Evolutionary conservation across 2,113 vertebrate species (phyloP).

Genomic region (Junco hyemalis): DNA sequence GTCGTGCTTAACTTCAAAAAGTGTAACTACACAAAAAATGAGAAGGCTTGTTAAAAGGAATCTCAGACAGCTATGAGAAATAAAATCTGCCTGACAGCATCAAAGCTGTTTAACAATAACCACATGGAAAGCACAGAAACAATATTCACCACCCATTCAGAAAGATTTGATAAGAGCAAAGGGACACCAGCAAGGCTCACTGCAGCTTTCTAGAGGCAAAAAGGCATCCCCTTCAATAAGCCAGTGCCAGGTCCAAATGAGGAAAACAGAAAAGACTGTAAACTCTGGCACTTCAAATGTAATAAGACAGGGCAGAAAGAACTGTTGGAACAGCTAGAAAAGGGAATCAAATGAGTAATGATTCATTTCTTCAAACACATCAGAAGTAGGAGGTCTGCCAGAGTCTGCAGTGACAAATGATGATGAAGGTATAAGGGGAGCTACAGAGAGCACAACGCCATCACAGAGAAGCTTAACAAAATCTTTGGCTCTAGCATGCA

Average conservation of each 20-base stretch:
- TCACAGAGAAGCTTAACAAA: not conserved
- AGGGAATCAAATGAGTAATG: not conserved
- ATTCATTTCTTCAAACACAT: constrained; percentile 30
- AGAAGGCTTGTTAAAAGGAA: constrained; percentile 14
- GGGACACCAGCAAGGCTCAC: not conserved
- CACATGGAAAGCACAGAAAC: not conserved
- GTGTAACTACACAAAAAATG: not conserved
- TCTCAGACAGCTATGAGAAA: not conserved
- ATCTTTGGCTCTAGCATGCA: not conserved
- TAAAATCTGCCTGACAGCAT: constrained; percentile 10
- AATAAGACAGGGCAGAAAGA: constrained; percentile 9
- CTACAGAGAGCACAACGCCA: not conserved
- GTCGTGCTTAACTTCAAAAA: not conserved
- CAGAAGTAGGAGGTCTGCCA: constrained; percentile 18
- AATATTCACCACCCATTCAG: not conserved
- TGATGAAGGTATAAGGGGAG: not conserved
- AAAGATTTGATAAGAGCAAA: constrained; percentile 1
- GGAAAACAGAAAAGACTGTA: constrained; percentile 11
- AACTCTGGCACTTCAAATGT: constrained; percentile 4
- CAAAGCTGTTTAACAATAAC: constrained; percentile 8
- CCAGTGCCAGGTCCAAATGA: not conserved
- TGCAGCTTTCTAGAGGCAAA: not conserved
- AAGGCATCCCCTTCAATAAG: constrained; percentile 11
- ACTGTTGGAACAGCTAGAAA: not conserved
- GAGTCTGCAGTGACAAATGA: not conserved